Base-by-base conservation (phyloP, 1,140 invertebrate species). In the Cecropterus lyciades region DNA sequence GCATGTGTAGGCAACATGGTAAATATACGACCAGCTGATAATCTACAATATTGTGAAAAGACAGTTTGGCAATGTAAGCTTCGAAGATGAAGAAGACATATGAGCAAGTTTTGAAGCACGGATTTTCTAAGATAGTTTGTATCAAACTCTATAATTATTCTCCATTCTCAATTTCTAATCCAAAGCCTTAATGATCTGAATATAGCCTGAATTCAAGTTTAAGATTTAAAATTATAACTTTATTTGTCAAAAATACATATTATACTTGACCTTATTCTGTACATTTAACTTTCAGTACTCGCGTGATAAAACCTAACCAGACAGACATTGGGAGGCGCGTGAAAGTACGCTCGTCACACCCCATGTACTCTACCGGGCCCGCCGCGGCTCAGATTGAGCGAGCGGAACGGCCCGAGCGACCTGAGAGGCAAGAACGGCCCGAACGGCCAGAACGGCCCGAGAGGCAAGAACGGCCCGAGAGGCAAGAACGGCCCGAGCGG, bases 291-390 rank as follows among this genome's bases (percentile, higher is more conserved):
- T 94, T 24, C 93, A 97, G 97, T 92, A 97, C 97, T 76, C 95
- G 97, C 84, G 97, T 97, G 81, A 98, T 98, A 78, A 98, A 98
- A 93, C 94, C 96, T 67, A 97, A 97, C 90, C 96, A 96, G 82
- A 96, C 96, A 72, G 96, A 97, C 91, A 97, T 98, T 78, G 96
- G 97, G 45, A 93, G 96, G 66, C 96, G 96, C 87, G 95, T 97
- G 71, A 98, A 97, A 90, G 93, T 96, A 78, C 95, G 94, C 89
- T 70, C 78, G 65, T 75, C 83, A 62, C 75, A 85, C 71, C 80
- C 84, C 56, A 75, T 72, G 70, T 91, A 74, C 65, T 77, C 82
- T 48, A 75, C 73, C 52, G 79, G 71, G 24, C 53, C 73, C 11
- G 67, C 70, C 6, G 73, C 77, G 20, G 65, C 74, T 37, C 67